Evolutionary conservation across 2,113 vertebrate species (phyloP), one percentile per base, ranked within the genome.

Genomic region (Callorhinus ursinus): DNA sequence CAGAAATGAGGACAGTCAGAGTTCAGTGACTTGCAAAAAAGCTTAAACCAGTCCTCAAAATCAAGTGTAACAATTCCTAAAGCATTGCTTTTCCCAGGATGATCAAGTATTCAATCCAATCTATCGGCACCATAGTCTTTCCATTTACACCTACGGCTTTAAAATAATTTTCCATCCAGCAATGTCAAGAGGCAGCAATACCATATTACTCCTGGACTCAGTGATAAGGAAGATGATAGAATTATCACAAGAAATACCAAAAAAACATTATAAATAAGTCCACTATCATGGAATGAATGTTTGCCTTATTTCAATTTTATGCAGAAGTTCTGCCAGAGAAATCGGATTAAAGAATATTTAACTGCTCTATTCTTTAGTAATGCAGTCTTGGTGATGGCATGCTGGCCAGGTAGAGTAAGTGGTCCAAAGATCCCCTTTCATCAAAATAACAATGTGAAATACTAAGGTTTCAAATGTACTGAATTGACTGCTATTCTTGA

Each of bases 81-180:
- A 55, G 21, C 72, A 69, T 9, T 42, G 31, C 2, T 53, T 55
- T 36, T 87, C 84, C n/a, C 26, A 74, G 69, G 39, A 63, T 59
- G 11, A 93, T 65, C 42, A 84, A 80, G 39, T 16, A 46, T 33
- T 93, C 81, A 63, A 15, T 80, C 49, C 9, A 31, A 8, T 77
- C 28, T 84, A 11, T 76, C 9, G 28, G 12, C 69, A 65, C 14
- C 21, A 96, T 18, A 28, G 14, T 15, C 16, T 11, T 83, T n/a
- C 22, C n/a, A 80, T 55, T 80, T 93, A 69, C 65, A 61, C 82
- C 21, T 19, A 28, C 22, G 93, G 21, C 33, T 90, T 82, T 61
- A 77, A 85, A 82, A 92, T 65, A 89, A 90, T 77, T 95, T 92
- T 79, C 28, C 15, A 59, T n/a, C 81, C n/a, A 63, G 14, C 14